Evolutionary conservation across 2,888 invertebrate species (phyloP), one percentile per base, ranked within the genome.

Genomic region (Drosophila falleni): DNA sequence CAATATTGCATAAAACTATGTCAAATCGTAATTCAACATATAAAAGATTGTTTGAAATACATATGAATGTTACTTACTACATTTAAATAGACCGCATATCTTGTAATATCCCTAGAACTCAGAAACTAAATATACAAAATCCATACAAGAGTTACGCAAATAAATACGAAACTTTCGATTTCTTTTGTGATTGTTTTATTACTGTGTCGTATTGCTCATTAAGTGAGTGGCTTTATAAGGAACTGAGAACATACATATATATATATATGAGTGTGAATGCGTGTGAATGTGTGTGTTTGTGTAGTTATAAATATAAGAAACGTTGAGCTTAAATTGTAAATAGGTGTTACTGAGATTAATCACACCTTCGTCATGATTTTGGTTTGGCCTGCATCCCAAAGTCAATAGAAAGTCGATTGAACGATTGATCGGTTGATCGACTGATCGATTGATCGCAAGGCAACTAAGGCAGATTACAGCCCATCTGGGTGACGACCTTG

Each of bases 401-500:
- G 16, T 11, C 31, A 41, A 11, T 15, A 4, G 5, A n/a, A 37
- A 29, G 5, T 44, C 29, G 35, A 5, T 8, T 50, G 37, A 42
- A 51, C 13, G 15, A 19, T 19, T 19, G 19, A 19, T 1, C 19
- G 19, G 2, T 19, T 19, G 19, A 19, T 19, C 2, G 19, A 19
- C 2, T 19, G 19, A 19, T 1, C 29, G 35, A 5, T 8, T 50
- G 37, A 42, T 51, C 13, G 15, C 10, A 16, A 4, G 9, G 10
- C 54, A 5, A 11, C 58, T 77, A 62, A 1, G 94, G 94, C 73
- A 94, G 80, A 69, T 92, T 92, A 71, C 94, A 94, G 16, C 94
- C 94, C 50, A 92, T 84, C 84, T 93, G 92, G 62, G 93, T 91
- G 42, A 94, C 93, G 60, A 94, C 93, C 81, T 93, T 89, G 58